These are phyloP conservation scores for Oconnorella tubifera DNA, from an alignment of 2,888 invertebrate genomes.

Conservation along the genomic window DNA sequence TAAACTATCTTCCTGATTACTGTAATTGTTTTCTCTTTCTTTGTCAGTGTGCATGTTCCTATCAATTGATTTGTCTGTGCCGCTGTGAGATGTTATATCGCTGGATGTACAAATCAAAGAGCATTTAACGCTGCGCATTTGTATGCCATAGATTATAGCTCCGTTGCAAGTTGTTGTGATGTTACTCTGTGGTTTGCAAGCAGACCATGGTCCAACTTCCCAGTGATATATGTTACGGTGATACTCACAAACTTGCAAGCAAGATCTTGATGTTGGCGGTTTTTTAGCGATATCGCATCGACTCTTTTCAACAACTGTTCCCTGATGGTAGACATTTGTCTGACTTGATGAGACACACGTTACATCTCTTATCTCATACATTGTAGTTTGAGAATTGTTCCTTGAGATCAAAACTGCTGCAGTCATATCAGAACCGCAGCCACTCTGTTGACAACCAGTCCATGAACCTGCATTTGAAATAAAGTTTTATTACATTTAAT, in stretches of 20 bases:
- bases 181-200: slow-evolving; percentile 18
- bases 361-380: too few species aligned
- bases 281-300: background rate
- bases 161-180: slow-evolving; percentile 1
- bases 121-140: slow-evolving; percentile 50
- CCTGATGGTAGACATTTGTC: too few species aligned
- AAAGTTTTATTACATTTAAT: too few species aligned
- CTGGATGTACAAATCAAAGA: slow-evolving; percentile 21
- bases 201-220: slow-evolving; percentile 26
- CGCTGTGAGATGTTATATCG: slow-evolving; percentile 12
- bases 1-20: slow-evolving; percentile 9
- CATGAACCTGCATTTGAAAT: too few species aligned
- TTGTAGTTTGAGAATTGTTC: too few species aligned
- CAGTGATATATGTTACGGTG: slow-evolving; percentile 29
- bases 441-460: slow-evolving; percentile 24
- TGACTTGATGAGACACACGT: too few species aligned
- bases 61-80: background rate
- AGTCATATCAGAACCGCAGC: slow-evolving; percentile 32
- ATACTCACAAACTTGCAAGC: slow-evolving; percentile 32
- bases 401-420: too few species aligned
- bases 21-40: too few species aligned
- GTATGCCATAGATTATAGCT: slow-evolving; percentile 17
- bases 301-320: too few species aligned
- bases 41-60: background rate
- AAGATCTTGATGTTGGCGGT: slow-evolving; percentile 13